Evolutionary conservation across 2,888 invertebrate genomes (phyloP), one percentile per base, ranked within the genome.

Genomic region (Lasioglossum malachurum): DNA sequence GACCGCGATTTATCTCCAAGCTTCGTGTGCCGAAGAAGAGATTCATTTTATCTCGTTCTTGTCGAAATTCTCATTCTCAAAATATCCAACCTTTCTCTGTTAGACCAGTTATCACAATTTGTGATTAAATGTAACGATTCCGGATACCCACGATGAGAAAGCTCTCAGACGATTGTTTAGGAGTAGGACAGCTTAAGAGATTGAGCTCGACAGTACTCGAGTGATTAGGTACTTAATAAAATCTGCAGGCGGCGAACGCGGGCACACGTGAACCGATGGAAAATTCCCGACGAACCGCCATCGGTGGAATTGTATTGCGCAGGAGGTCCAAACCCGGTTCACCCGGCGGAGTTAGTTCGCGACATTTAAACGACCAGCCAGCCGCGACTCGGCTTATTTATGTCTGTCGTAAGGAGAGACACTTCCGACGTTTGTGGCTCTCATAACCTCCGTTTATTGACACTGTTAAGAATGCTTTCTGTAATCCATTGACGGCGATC

Each of bases 401-500:
- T 91, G 88, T 67, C 89, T 75, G 80, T 90, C 90, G 88, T 91
- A 91, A 91, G 91, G 71, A 91, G 86, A 89, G 91, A 90, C 90
- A 91, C 91, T 91, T 91, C 87, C 90, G 91, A 91, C 91, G 83
- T 91, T 91, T 91, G 91, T 90, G 86, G 88, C 86, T 82, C 90
- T 90, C 91, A 90, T 91, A 91, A 91, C 90, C 90, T 79, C 82
- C 87, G 89, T 91, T 91, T 91, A 91, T 91, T 88, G 91, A 91
- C 91, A 91, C 90, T 84, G 91, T 91, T 90, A 90, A 89, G 90
- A 89, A 88, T 88, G 89, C 82, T 88, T 87, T 76, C 80, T 88
- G 81, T 90, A 88, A 89, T 89, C 84, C 88, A 81, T 77, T 75
- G 86, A 88, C 86, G 60, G 80, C 10, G 75, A 82, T 78, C 75